Percentiles rank a stretch among this genome's conserved stretches.
phyloP scores from a whole-genome alignment of 2,888 invertebrate genomes.

The Lasioglossum lativentre region DNA sequence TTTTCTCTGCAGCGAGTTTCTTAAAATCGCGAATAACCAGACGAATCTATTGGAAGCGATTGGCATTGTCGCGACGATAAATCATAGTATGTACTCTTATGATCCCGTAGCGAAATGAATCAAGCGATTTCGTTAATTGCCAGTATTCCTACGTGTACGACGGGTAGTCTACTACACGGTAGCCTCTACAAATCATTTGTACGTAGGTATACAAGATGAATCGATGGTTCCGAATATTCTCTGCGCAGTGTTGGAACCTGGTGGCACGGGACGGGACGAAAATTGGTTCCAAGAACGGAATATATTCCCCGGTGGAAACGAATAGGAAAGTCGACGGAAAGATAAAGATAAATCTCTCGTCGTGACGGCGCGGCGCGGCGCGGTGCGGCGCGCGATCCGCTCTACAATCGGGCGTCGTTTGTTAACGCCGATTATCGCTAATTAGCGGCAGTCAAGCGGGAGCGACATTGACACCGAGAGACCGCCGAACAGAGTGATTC shows the following conservation, averaged over 20 bases:
- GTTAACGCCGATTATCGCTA: conserved; percentile 18
- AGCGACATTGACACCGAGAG: conserved; percentile 5
- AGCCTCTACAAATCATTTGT: not conserved
- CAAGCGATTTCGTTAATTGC: conserved; percentile 25
- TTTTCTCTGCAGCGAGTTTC: not conserved
- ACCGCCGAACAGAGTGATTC: not conserved
- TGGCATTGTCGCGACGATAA: not conserved
- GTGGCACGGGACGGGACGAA: not conserved
- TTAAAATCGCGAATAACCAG: not conserved
- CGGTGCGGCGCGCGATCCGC: not conserved
- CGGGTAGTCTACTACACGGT: too few relatives aligned
- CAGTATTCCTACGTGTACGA: not conserved
- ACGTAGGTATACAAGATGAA: not conserved
- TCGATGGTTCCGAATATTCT: not conserved
- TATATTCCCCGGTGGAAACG: not conserved
- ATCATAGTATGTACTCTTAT: not conserved
- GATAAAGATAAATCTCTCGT: conserved; percentile 2
- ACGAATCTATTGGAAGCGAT: not conserved
- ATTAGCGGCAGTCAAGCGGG: not conserved
- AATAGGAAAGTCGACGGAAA: not conserved
- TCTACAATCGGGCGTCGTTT: conserved; percentile 5
- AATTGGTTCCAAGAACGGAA: conserved; percentile 6
- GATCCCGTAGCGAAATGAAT: conserved; percentile 3
- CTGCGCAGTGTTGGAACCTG: not conserved
- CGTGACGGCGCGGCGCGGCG: not conserved